A percentile compares a stretch with the other conserved stretches of the same genome.
phyloP scores from a whole-genome alignment of 1,140 invertebrate genomes.

The Colletes gigas region DNA sequence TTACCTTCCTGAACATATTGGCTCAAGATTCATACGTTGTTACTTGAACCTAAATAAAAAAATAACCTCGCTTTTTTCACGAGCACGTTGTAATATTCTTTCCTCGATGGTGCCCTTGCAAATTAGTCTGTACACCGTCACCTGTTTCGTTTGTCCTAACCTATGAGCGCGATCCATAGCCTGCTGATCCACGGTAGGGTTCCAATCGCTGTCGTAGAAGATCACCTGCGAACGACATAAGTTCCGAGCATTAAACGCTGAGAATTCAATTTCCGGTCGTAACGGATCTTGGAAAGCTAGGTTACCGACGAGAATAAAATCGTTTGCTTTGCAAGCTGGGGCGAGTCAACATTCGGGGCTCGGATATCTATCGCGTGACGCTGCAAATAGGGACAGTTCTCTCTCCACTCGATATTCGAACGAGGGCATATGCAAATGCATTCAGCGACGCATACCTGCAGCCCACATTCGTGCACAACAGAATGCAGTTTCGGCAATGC shows the following conservation, averaged over 20 bases:
- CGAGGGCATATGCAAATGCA: slow-evolving; percentile 44
- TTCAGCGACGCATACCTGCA: slow-evolving; percentile 16
- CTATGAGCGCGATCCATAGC: slow-evolving; percentile 96
- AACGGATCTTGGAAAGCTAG: too few relatives aligned
- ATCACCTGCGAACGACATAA: slow-evolving; percentile 88
- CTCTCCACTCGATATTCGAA: slow-evolving; percentile 27
- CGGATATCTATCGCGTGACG: background rate
- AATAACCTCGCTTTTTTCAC: slow-evolving; percentile 93
- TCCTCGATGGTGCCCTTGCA: slow-evolving; percentile 96
- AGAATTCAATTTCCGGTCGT: background rate
- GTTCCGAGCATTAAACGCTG: background rate
- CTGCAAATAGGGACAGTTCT: slow-evolving; percentile 16
- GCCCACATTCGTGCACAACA: slow-evolving; percentile 16
- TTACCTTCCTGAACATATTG: too few relatives aligned
- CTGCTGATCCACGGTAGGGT: slow-evolving; percentile 97
- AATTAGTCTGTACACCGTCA: slow-evolving; percentile 95
- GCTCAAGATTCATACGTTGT: too few relatives aligned
- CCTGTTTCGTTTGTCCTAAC: slow-evolving; percentile 93
- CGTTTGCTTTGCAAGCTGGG: background rate
- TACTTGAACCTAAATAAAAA: background rate
- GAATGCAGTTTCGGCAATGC: slow-evolving; percentile 45
- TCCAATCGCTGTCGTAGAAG: slow-evolving; percentile 99
- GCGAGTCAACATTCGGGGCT: background rate
- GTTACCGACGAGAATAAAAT: background rate
- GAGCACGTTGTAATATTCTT: slow-evolving; percentile 92